Evolutionary conservation across 2,113 vertebrate genomes (phyloP), one percentile per base, ranked within the genome.

Genomic region (Notechis scutatus): DNA sequence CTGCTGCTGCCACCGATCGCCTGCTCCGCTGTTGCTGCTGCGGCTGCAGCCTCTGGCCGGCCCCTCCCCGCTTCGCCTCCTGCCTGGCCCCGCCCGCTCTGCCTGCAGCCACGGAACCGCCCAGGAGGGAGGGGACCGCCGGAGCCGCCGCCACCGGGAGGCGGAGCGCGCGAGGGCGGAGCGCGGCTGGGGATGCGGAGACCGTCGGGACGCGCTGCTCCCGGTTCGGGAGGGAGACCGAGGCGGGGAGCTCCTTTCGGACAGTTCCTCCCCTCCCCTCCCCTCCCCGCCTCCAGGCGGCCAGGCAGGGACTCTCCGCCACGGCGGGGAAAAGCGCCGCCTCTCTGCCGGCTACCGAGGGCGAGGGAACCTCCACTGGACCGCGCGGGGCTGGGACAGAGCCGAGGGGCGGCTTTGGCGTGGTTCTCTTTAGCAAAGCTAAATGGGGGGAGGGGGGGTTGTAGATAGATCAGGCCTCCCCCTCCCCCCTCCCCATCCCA

Each of bases 31-130:
- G 50, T 81, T 56, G 91, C 85, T 42, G 50, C 91, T 56, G 91
- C 85, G 14, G 50, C 91, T 42, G 54, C 91, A 39, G 54, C 39
- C 57, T 61, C 42, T n/a, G 56, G 39, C 57, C 86, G 29, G 64
- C 90, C 90, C 91, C 85, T 1, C 45, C 85, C 21, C 12, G 6
- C 47, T 42, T 34, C 18, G 42, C 88, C 54, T 1, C 88, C 54
- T 1, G 54, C 55, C 29, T 21, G 8, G 61, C 52, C 89, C 74
- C 92, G 7, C 81, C 74, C 29, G 45, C 89, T 20, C 45, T 5
- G 86, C 86, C 92, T 55, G 87, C 92, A 34, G 92, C 92, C 39
- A 34, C 92, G 92, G 45, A 29, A 74, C 87, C 87, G 92, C 87
- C 87, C 92, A 29, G 64, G 34, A 18, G 52, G 91, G 87, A 29